A percentile compares a stretch with the other conserved stretches of the same genome.
These are phyloP conservation scores for Steatocranus sp. DNA, from an alignment of 2,797 vertebrate genomes.

Conservation along the genomic window DNA sequence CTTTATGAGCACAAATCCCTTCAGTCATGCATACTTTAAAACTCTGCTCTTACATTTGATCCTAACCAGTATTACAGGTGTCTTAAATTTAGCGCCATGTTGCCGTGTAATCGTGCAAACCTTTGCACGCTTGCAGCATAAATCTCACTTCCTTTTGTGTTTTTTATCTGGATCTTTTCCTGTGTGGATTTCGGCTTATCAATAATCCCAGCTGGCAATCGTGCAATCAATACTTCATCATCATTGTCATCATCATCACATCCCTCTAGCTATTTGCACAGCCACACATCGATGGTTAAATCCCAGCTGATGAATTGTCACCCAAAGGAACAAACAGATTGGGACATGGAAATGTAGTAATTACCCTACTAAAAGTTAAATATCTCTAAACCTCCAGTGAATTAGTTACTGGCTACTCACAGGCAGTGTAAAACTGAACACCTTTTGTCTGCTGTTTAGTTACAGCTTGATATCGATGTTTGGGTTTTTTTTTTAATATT, in stretches of 20 bases:
- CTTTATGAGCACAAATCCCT: background rate
- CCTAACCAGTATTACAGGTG: background rate
- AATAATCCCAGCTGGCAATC: constrained; percentile 24
- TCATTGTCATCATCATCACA: constrained; percentile 10
- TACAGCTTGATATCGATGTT: background rate
- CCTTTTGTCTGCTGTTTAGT: background rate
- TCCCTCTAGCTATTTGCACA: background rate
- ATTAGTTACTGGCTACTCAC: background rate
- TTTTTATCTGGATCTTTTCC: constrained; percentile 21
- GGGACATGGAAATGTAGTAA: background rate
- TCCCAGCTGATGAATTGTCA: constrained; percentile 16
- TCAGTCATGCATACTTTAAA: background rate
- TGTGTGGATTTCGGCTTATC: constrained; percentile 14
- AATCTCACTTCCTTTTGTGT: constrained; percentile 5
- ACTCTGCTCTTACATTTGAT: background rate
- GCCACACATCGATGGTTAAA: constrained; percentile 10
- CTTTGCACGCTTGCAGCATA: background rate
- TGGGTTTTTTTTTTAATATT: accelerated
- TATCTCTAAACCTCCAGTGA: background rate
- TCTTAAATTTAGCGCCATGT: background rate
- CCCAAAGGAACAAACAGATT: background rate
- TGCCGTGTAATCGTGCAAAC: background rate
- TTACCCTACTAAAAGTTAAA: background rate
- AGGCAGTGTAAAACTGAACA: background rate
- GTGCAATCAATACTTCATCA: constrained; percentile 30